Evolutionary conservation across 2,888 invertebrate species (phyloP).

Genomic region (Apamea crenata): DNA sequence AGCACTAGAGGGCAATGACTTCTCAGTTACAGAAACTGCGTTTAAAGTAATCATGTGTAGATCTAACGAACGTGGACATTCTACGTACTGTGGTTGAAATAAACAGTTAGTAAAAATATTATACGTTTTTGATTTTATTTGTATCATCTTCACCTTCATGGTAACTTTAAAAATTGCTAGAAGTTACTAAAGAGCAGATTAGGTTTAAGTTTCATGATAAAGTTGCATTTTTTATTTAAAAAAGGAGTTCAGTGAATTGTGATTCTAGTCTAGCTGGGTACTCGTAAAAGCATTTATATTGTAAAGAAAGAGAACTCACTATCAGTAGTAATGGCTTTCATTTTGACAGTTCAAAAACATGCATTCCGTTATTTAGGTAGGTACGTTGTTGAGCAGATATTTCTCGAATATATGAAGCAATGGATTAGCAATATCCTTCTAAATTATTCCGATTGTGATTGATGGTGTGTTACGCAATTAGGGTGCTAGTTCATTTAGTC

Average conservation of each 20-base stretch:
- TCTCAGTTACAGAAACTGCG: constrained; percentile 19
- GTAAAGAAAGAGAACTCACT: background rate
- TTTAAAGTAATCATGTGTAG: constrained; percentile 65
- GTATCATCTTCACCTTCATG: background rate
- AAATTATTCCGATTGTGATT: too few species aligned
- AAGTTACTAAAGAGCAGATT: background rate
- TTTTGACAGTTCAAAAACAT: background rate
- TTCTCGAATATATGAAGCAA: background rate
- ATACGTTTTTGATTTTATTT: constrained; percentile 71
- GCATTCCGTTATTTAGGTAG: background rate
- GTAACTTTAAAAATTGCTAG: background rate
- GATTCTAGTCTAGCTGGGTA: background rate
- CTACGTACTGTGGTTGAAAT: constrained; percentile 86
- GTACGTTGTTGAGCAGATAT: background rate
- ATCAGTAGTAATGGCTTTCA: background rate
- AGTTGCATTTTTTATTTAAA: background rate
- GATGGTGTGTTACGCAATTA: background rate
- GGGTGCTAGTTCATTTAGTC: background rate
- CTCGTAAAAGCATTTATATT: background rate
- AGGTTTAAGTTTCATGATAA: background rate
- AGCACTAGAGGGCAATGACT: constrained; percentile 49
- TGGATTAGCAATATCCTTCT: too few species aligned
- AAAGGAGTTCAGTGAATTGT: background rate
- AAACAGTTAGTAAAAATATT: constrained; percentile 86
- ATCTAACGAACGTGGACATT: constrained; percentile 74